Percentiles rank a stretch among this genome's conserved stretches.
Conservation (phyloP, 2,797 vertebrate species). For the Brachyalestes nurse region DNA sequence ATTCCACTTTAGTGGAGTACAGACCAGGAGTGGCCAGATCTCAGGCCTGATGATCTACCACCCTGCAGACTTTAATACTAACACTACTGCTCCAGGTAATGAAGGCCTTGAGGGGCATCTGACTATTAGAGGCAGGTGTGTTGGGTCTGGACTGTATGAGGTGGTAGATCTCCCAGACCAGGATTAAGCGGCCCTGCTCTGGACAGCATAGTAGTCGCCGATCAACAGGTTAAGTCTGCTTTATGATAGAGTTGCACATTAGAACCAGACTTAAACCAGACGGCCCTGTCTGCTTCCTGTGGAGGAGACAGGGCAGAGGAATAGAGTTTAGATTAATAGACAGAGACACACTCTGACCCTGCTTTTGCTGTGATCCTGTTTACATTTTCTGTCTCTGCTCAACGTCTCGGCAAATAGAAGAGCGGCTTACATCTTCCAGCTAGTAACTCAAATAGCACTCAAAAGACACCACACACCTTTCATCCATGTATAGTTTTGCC, state of each 20-base stretch:
- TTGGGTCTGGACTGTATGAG: background rate
- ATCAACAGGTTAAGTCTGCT: too few relatives aligned
- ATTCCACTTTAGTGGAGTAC: too few relatives aligned
- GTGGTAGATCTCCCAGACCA: background rate
- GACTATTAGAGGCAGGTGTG: background rate
- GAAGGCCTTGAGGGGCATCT: background rate
- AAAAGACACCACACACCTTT: background rate
- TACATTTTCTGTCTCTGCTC: conserved; percentile 27
- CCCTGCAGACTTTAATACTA: background rate
- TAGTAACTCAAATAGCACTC: background rate
- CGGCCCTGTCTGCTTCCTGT: background rate
- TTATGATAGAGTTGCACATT: background rate
- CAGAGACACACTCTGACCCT: background rate
- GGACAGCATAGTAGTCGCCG: background rate
- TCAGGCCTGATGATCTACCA: background rate
- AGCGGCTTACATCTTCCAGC: conserved; percentile 31
- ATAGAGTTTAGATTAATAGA: conserved; percentile 18
- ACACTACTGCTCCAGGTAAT: background rate
- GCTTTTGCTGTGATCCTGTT: background rate
- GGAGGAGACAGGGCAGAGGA: background rate
- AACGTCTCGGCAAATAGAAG: conserved; percentile 8
- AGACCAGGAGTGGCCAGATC: background rate
- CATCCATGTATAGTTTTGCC: background rate
- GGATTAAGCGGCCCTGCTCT: background rate
- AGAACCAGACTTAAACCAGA: background rate